Conservation (phyloP, 2,888 invertebrate genomes). For the Hetaerina titia region DNA sequence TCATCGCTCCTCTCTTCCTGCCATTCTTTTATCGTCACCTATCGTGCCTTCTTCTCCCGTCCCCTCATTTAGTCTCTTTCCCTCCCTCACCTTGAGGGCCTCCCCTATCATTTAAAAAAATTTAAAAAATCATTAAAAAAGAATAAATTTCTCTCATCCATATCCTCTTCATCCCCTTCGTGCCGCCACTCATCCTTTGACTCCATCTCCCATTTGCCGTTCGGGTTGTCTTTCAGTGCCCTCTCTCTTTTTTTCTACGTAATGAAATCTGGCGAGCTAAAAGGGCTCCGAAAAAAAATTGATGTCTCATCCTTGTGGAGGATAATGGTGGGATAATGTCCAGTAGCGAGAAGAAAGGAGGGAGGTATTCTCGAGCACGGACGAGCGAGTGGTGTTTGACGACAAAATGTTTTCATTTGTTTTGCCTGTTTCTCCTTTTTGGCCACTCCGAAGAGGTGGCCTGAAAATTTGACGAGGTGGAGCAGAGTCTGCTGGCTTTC, state of each 20-base stretch:
- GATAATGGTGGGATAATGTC: background rate
- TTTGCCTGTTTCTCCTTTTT: background rate
- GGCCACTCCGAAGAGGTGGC: background rate
- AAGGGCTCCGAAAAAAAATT: background rate
- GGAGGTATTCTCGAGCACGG: background rate
- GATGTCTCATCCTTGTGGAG: background rate
- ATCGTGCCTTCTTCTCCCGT: conserved; percentile 12
- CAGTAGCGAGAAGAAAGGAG: background rate
- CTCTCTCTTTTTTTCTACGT: background rate
- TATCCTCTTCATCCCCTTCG: background rate
- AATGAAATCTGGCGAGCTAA: background rate
- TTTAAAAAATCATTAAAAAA: background rate
- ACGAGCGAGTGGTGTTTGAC: background rate
- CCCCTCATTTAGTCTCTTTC: background rate
- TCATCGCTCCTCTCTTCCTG: background rate
- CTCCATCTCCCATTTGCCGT: background rate
- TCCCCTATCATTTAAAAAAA: background rate
- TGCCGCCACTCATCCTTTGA: background rate
- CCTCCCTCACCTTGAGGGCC: background rate
- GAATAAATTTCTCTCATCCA: background rate
- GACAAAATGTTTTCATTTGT: background rate
- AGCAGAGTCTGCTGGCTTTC: background rate
- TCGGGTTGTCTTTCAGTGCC: background rate
- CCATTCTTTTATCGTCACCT: background rate
- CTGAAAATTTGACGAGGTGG: background rate